Evolutionary conservation across 2,113 vertebrate species (phyloP).

Genomic region (Notiomystis cincta): DNA sequence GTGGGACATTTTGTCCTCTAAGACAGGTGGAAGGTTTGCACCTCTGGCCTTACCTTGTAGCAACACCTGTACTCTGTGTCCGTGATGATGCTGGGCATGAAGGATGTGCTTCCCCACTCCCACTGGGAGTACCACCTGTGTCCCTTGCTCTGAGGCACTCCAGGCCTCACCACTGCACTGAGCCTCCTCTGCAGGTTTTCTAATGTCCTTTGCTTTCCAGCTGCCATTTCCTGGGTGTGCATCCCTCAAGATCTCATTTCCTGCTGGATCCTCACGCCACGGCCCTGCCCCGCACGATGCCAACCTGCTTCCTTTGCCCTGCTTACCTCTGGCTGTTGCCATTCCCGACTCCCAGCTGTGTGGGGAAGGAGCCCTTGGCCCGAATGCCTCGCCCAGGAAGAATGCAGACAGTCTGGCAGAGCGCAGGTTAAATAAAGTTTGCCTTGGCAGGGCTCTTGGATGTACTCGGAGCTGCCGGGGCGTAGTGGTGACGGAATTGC

Average conservation of each 20-base stretch:
- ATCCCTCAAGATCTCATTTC: not conserved
- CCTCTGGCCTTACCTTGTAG: not conserved
- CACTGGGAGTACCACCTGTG: rapidly evolving
- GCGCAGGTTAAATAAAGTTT: conserved; percentile 81
- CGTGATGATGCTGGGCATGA: not conserved
- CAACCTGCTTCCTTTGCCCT: conserved; percentile 8
- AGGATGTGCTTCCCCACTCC: not conserved
- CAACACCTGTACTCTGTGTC: rapidly evolving
- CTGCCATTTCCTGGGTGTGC: not conserved
- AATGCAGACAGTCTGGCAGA: conserved; percentile 81
- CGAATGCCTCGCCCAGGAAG: conserved; percentile 56
- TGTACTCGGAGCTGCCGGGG: conserved; percentile 21
- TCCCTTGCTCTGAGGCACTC: not conserved
- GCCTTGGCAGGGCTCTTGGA: conserved; percentile 71
- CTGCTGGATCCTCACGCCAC: rapidly evolving
- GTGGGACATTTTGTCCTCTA: not conserved
- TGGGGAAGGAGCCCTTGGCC: conserved; percentile 19
- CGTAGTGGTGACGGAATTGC: conserved; percentile 45
- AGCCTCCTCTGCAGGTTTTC: not conserved
- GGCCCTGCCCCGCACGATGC: not conserved
- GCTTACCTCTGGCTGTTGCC: conserved; percentile 43
- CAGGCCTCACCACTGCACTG: not conserved
- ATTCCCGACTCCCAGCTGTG: not conserved
- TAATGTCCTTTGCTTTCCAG: not conserved
- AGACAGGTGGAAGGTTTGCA: not conserved